Base-by-base conservation (phyloP, 2,797 vertebrate species). In the Betta splendens region DNA sequence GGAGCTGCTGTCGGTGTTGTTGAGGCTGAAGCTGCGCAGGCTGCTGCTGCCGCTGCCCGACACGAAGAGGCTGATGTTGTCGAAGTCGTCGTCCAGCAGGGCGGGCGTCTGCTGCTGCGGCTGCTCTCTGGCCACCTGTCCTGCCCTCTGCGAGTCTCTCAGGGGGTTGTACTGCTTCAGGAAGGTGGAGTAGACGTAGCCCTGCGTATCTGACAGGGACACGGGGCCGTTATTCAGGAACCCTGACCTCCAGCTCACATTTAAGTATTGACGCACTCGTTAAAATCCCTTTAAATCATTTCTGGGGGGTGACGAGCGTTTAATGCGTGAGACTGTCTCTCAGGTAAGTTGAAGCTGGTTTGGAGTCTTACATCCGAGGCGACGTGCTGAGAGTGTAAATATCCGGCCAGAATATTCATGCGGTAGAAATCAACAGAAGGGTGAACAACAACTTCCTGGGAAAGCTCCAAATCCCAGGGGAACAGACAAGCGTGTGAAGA, bases 101-200 rank as follows among this genome's bases (percentile, higher is more conserved):
- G 55, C 63, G 35, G 74, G 49, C 32, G 72, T 50, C 38, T 60
- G 79, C 59, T 72, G 79, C 61, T 78, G 80, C 4, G 76, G 85
- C 67, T 85, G 85, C 44, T 85, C 81, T 40, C 49, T 72, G 54
- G 49, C 47, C 50, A 57, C 61, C 53, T 81, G 77, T 25, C 62
- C 62, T 2, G 18, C 49, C 9, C 85, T 63, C 72, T 89, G 68
- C 0, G 84, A 85, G 79, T 58, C 83, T 81, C 94, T 92, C 37
- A 91, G 87, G 72, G 95, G 95, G 58, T 97, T 97, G 88, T 98
- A 98, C 56, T 89, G 92, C 74, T 93, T 98, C 81, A 99, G 90
- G 86, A 99, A 99, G 25, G 95, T 96, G 60, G 96, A 96, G 72
- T 98, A 99, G 51, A 98, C 94, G 0, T 98, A 98, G 31, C 97